phyloP scores from a whole-genome alignment of 2,113 vertebrate species.

The Cavia porcellus region DNA sequence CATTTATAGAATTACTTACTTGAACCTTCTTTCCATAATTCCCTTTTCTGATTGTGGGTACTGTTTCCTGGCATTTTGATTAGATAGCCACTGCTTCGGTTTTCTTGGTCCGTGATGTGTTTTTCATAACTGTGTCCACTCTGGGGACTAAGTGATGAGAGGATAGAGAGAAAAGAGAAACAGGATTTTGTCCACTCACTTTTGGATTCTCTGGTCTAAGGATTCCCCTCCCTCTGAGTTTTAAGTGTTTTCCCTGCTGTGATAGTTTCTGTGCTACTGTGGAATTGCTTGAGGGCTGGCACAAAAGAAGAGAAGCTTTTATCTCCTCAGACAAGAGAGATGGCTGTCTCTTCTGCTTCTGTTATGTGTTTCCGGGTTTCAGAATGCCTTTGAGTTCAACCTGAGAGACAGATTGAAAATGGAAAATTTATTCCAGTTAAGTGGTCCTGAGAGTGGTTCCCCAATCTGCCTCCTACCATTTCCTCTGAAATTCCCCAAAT shows the following conservation, averaged over 20 bases:
- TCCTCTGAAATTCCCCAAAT: neutral
- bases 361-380: neutral
- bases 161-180: neutral
- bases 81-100: neutral
- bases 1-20: neutral
- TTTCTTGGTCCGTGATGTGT: neutral
- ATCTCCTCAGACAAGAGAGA: neutral
- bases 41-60: neutral
- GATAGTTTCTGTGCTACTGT: neutral
- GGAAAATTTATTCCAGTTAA: neutral
- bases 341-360: neutral
- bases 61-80: neutral
- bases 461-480: neutral
- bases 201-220: neutral
- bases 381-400: neutral
- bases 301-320: neutral
- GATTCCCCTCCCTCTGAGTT: neutral
- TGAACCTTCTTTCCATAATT: neutral
- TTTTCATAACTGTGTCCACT: neutral
- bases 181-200: neutral
- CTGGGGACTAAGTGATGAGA: neutral
- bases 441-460: neutral
- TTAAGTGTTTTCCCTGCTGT: neutral
- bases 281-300: neutral
- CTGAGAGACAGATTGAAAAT: neutral